phyloP scores from a whole-genome alignment of 2,888 invertebrate species.

The Athalia circularis region DNA sequence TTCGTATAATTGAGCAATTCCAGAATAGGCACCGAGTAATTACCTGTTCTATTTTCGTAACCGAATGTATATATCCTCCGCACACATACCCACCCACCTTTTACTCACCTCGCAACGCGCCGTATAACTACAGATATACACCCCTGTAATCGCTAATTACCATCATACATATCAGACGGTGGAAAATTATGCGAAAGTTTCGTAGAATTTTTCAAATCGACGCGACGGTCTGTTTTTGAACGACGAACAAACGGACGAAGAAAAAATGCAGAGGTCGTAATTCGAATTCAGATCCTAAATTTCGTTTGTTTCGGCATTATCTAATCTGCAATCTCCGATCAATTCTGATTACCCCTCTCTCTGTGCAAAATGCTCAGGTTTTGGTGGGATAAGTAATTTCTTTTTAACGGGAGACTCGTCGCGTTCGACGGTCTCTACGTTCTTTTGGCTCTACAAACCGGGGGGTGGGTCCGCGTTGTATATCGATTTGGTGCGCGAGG shows the following conservation, averaged over 20 bases:
- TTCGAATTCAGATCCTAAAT: too few relatives aligned
- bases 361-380: neutral
- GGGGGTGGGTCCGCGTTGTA: conserved; percentile 41
- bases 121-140: neutral
- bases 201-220: too few relatives aligned
- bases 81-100: neutral
- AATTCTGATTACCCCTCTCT: too few relatives aligned
- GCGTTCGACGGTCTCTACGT: conserved; percentile 40
- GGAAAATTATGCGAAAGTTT: too few relatives aligned
- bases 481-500: conserved; percentile 42
- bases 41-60: conserved; percentile 27
- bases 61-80: neutral
- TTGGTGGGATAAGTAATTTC: neutral
- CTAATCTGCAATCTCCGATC: too few relatives aligned
- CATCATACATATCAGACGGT: too few relatives aligned
- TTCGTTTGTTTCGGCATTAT: too few relatives aligned
- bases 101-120: neutral
- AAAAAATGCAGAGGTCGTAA: too few relatives aligned
- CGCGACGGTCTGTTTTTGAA: too few relatives aligned
- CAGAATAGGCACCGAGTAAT: conserved; percentile 21
- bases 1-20: conserved; percentile 29
- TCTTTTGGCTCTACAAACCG: conserved; percentile 16
- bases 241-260: too few relatives aligned
- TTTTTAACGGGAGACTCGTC: conserved; percentile 1
- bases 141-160: neutral